These are phyloP conservation scores for Eulemur rufifrons DNA, from an alignment of 2,113 vertebrate genomes.

Conservation along the genomic window DNA sequence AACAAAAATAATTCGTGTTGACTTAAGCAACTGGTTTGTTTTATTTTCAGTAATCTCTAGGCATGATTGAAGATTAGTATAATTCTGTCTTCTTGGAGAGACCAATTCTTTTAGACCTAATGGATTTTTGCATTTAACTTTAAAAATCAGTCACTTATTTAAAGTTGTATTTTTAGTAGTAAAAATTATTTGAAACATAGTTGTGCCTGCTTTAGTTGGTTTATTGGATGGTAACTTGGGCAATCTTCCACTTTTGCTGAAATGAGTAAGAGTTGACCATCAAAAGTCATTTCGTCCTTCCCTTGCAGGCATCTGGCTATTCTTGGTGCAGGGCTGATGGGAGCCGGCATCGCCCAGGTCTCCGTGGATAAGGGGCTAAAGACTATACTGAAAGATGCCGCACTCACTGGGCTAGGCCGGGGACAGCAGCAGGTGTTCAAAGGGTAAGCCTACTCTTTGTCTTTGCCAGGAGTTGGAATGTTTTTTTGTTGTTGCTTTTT, in stretches of 20 bases:
- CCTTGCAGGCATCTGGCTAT: conserved; percentile 89
- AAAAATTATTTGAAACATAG: not conserved
- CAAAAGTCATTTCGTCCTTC: not conserved
- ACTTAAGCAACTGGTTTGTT: not conserved
- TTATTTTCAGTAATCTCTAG: not conserved
- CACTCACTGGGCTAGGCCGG: conserved; percentile 87
- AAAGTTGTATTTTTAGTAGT: not conserved
- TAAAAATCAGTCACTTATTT: not conserved
- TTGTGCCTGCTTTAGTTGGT: not conserved
- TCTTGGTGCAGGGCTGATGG: conserved; percentile 97
- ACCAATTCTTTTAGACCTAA: not conserved
- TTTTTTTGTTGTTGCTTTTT: not conserved
- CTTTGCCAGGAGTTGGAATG: not conserved
- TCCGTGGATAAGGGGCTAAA: conserved; percentile 93
- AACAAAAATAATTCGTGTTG: not conserved
- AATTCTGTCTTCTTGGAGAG: not conserved
- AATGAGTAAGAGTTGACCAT: not conserved
- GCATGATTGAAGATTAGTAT: not conserved
- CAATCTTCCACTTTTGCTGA: not conserved
- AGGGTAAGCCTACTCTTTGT: conserved; percentile 87
- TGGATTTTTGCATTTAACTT: not conserved
- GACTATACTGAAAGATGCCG: conserved; percentile 94
- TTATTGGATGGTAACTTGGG: not conserved
- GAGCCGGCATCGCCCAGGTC: conserved; percentile 96
- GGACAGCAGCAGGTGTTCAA: conserved; percentile 97